Evolutionary conservation across 1,140 invertebrate species (phyloP).

Genomic region (Drosophila simulans): DNA sequence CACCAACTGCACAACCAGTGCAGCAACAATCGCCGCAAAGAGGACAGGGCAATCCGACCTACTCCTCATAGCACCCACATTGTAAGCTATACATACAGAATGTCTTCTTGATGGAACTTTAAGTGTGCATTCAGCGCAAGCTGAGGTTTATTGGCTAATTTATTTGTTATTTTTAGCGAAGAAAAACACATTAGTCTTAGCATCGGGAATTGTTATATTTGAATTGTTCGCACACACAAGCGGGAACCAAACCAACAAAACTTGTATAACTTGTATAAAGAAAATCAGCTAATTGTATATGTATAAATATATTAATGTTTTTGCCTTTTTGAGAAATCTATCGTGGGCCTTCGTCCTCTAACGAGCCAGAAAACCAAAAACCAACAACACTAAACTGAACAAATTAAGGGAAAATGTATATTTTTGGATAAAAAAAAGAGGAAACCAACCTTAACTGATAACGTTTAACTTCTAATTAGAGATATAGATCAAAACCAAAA

Average conservation of each 20-base stretch:
- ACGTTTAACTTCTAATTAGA: conserved; percentile 41
- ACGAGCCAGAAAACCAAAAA: conserved; percentile 51
- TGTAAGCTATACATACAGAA: conserved; percentile 51
- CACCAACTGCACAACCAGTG: conserved; percentile 49
- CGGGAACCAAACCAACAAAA: conserved; percentile 13
- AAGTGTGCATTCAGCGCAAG: conserved; percentile 25
- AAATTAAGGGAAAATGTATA: conserved; percentile 57
- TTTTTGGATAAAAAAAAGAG: conserved; percentile 47
- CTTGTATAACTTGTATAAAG: conserved; percentile 70
- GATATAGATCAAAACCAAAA: conserved; percentile 19
- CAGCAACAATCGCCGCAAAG: conserved; percentile 55
- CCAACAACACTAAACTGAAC: conserved; percentile 22
- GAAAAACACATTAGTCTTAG: conserved; percentile 52
- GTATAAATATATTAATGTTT: conserved; percentile 55
- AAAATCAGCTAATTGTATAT: conserved; percentile 45
- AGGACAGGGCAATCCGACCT: conserved; percentile 38
- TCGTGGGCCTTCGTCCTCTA: conserved; percentile 70
- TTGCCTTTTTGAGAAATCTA: conserved; percentile 76
- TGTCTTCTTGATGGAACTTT: conserved; percentile 78
- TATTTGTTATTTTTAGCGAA: conserved; percentile 69
- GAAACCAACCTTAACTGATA: conserved; percentile 24
- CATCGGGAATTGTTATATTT: conserved; percentile 29
- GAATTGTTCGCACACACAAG: conserved; percentile 12
- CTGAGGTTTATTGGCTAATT: conserved; percentile 8
- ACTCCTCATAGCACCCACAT: conserved; percentile 68